Base-by-base conservation (phyloP, 2,113 vertebrate genomes). In the Eulemur macaco region DNA sequence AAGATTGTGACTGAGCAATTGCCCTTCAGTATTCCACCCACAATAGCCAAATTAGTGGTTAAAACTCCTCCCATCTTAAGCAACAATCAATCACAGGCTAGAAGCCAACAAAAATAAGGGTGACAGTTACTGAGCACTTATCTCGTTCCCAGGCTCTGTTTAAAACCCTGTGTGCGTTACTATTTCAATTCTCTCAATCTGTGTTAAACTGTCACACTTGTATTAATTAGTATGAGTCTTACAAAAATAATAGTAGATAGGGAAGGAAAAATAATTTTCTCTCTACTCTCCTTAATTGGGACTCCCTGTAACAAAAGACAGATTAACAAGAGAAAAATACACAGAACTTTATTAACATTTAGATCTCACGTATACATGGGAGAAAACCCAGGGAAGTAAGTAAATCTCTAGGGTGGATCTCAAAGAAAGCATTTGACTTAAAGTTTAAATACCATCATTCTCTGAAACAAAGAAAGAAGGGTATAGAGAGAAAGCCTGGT, bases 121-220 rank as follows among this genome's bases (percentile, higher is more conserved):
- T 71, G 58, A 64, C 29, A 71, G n/a, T 85, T 85, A 12, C 66
- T 74, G 76, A 86, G 1, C 56, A 39, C 8, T 10, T 84, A 74
- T 2, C 42, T 42, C n/a, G 86, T 23, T 23, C 23, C 27, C 31
- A 56, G 50, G 6, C 27, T 94, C 71, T 69, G 25, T 68, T 94
- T 96, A 76, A 85, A 77, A 77, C 31, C 23, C 66, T 31, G 25
- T 77, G 39, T 63, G 27, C 68, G 17, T 54, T 74, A 29, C 73
- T 68, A 54, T 50, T 82, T 93, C 52, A 78, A 85, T 71, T 95
- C 80, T 88, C 39, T 95, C 31, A 77, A 69, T 54, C 89, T 73
- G 39, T 56, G 13, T 84, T 92, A 80, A 94, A 86, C 39, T 31
- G 6, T 47, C 80, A 74, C 64, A 74, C 21, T 86, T 84, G 21